Evolutionary conservation across 1,140 invertebrate species (phyloP), one percentile per base, ranked within the genome.

Genomic region (Arion vulgaris): DNA sequence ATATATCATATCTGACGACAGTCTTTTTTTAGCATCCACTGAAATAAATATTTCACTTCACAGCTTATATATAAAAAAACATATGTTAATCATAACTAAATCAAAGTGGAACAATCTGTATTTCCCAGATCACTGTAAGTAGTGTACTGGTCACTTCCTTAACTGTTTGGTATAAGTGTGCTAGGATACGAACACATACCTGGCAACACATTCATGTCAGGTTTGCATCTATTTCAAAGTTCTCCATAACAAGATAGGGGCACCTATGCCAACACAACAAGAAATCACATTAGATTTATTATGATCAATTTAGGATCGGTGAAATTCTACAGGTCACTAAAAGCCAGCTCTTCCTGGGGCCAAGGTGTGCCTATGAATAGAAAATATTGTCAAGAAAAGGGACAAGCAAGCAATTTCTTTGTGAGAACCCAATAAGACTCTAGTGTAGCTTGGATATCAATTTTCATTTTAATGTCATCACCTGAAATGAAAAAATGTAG

Each of bases 231-330:
- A 81, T 73, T 72, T 81, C 71, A 72, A 51, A 53, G 41, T 49
- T 81, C 71, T 57, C 80, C 69, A 81, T 34, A 73, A 72, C 80
- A 74, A 81, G 68, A 73, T 73, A 74, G 49, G 76, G 80, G 51
- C 80, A 81, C 80, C 80, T 81, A 81, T 81, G 80, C 80, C 80
- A 81, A 81, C 49, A 74, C 71, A 81, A 81, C 80, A 81, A 81
- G 80, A 81, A 62, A 81, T 74, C 80, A 57, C 49, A 74, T 81
- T 81, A 81, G 80, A 73, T 72, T 73, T 81, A 62, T n/a, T n/a
- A n/a, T n/a, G n/a, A n/a, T 80, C 15, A 69, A 53, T 19, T 76
- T 49, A 51, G 19, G 23, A 41, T 41, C 23, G 73, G 68, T 71
- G 36, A 71, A 69, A 69, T 45, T 39, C n/a, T 32, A 32, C 38